These are phyloP conservation scores for Drosophila albomicans DNA, from an alignment of 1,140 invertebrate species.

Conservation along the genomic window DNA sequence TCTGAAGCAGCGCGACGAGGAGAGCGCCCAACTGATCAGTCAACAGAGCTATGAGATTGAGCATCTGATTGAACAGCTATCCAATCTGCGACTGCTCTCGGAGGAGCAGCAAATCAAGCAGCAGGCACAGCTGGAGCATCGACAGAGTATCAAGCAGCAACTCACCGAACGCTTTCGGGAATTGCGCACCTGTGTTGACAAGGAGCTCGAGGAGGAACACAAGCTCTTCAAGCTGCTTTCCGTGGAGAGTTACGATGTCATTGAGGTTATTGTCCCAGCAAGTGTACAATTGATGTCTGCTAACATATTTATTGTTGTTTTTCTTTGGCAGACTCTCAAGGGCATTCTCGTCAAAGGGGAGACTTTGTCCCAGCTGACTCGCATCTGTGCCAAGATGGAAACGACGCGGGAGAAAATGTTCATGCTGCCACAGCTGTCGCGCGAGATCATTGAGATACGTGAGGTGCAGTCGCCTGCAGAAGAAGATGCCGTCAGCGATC, in stretches of 20 bases:
- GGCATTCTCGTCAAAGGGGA: constrained; percentile 85
- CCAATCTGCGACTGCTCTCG: constrained; percentile 64
- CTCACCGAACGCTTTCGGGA: constrained; percentile 58
- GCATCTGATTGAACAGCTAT: constrained; percentile 64
- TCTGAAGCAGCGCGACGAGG: constrained; percentile 80
- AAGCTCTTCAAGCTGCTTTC: constrained; percentile 69
- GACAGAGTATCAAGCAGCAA: constrained; percentile 66
- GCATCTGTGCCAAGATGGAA: constrained; percentile 87
- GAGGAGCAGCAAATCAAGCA: constrained; percentile 69
- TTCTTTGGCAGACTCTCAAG: constrained; percentile 37
- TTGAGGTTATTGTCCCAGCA: constrained; percentile 48
- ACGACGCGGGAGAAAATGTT: constrained; percentile 87
- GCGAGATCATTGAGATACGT: constrained; percentile 64
- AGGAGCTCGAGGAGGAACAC: constrained; percentile 52
- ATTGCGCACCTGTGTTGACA: constrained; percentile 66
- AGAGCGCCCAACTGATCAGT: constrained; percentile 69
- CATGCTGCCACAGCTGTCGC: constrained; percentile 84
- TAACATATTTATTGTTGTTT: background rate
- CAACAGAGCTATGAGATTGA: constrained; percentile 75
- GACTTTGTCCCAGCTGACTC: constrained; percentile 85
- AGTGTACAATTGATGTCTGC: background rate
- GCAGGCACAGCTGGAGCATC: constrained; percentile 63
- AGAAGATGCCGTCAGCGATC: constrained; percentile 38
- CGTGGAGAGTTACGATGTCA: constrained; percentile 67
- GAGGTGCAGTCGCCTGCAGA: constrained; percentile 31